Conservation (phyloP, 1,140 invertebrate genomes). For the Laupala kohalensis region DNA sequence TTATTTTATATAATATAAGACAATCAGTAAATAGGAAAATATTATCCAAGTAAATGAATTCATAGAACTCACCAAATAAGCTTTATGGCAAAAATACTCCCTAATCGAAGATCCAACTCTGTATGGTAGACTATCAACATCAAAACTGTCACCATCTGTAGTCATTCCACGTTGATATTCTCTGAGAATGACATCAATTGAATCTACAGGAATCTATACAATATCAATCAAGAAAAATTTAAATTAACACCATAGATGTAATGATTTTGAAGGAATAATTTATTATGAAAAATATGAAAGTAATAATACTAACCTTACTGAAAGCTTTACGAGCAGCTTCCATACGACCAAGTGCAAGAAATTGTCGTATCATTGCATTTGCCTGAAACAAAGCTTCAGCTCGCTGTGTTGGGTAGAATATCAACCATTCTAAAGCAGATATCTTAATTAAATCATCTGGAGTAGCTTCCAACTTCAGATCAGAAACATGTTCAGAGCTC, state of each 20-base stretch:
- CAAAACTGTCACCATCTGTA: conserved; percentile 21
- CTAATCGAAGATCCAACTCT: conserved; percentile 37
- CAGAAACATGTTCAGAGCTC: not conserved
- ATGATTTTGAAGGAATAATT: no score
- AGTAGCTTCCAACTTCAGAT: conserved; percentile 31
- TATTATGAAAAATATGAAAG: no score
- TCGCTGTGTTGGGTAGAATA: conserved; percentile 63
- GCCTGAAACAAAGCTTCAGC: conserved; percentile 70
- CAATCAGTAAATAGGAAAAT: no score
- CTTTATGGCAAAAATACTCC: conserved; percentile 64
- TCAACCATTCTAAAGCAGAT: conserved; percentile 75
- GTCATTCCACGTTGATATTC: conserved; percentile 37
- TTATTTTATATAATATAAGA: no score
- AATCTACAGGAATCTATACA: conserved; percentile 42
- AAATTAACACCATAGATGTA: no score
- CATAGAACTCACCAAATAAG: conserved; percentile 46
- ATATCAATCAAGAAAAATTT: not conserved
- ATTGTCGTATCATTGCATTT: conserved; percentile 77
- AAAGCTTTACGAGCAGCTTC: conserved; percentile 55
- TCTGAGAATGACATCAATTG: conserved; percentile 42
- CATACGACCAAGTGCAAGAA: conserved; percentile 51
- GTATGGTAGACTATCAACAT: conserved; percentile 16
- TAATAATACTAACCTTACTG: conserved; percentile 36
- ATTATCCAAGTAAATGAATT: no score
- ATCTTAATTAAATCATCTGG: conserved; percentile 59